phyloP scores from a whole-genome alignment of 2,888 invertebrate genomes.

The Frankliniella fusca region DNA sequence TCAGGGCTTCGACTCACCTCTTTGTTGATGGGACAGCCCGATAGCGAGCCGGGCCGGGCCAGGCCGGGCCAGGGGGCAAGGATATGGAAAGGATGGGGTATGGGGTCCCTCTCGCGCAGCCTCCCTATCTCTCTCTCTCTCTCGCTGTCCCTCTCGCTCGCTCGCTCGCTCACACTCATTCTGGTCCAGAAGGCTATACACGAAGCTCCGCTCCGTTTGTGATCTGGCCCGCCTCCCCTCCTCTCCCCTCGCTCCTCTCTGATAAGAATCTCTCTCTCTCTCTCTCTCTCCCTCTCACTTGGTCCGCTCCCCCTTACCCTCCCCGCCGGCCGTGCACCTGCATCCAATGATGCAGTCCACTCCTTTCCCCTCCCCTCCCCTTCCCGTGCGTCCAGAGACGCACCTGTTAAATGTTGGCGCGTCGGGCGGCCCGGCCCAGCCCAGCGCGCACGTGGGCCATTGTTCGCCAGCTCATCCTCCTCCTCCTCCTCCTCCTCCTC shows the following conservation, averaged over 20 bases:
- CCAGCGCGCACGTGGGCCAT: not conserved
- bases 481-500: no score
- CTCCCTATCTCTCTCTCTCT: no score
- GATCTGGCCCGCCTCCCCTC: not conserved
- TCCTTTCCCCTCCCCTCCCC: not conserved
- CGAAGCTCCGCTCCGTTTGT: not conserved
- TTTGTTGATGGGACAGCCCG: no score
- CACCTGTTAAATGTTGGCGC: slow-evolving; percentile 24
- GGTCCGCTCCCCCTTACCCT: not conserved
- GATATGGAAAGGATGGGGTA: no score
- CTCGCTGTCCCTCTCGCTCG: no score
- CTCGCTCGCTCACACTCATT: no score
- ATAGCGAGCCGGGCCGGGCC: no score
- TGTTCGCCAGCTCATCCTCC: not conserved
- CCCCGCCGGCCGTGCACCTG: not conserved
- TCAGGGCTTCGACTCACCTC: no score
- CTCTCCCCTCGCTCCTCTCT: not conserved
- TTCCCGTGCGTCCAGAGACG: not conserved
- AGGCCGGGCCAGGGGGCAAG: no score
- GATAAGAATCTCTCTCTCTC: not conserved
- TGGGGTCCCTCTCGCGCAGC: no score
- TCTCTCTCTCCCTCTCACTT: not conserved
- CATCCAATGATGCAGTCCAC: not conserved
- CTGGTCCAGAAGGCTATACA: no score
- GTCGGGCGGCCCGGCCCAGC: not conserved